phyloP scores from a whole-genome alignment of 2,113 vertebrate species.

The Campylorhamphus procurvoides region DNA sequence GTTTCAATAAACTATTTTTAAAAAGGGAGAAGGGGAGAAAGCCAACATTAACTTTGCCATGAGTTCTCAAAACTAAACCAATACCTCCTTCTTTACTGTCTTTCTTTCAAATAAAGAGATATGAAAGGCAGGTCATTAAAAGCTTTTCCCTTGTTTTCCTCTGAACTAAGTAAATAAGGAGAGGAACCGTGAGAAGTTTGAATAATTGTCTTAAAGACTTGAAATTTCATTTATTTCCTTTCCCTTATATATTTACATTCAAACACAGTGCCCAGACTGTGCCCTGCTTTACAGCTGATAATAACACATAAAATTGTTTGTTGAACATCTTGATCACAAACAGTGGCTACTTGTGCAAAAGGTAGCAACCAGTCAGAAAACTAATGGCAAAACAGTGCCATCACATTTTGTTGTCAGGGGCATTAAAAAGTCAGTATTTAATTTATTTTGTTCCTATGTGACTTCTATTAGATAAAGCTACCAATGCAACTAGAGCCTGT shows the following conservation, averaged over 20 bases:
- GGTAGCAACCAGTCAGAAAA: not conserved
- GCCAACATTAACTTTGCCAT: not conserved
- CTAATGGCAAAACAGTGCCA: not conserved
- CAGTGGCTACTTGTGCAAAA: not conserved
- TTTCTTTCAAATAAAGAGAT: not conserved
- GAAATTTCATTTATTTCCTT: not conserved
- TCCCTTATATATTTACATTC: not conserved
- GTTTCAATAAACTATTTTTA: not conserved
- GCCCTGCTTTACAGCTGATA: not conserved
- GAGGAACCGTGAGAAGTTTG: not conserved
- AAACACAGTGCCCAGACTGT: not conserved
- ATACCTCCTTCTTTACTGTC: not conserved
- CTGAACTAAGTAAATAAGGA: not conserved
- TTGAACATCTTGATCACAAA: not conserved
- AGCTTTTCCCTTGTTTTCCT: not conserved
- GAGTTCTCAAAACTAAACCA: not conserved
- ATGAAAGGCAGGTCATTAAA: not conserved
- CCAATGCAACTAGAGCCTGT: not conserved
- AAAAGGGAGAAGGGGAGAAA: not conserved
- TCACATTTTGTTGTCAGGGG: not conserved
- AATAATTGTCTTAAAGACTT: not conserved
- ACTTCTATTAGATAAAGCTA: not conserved
- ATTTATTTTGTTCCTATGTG: not conserved
- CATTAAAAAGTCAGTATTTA: not conserved
- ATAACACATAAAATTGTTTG: not conserved